Conservation (phyloP, 2,888 invertebrate genomes). For the Caenorhabditis doughertyi region DNA sequence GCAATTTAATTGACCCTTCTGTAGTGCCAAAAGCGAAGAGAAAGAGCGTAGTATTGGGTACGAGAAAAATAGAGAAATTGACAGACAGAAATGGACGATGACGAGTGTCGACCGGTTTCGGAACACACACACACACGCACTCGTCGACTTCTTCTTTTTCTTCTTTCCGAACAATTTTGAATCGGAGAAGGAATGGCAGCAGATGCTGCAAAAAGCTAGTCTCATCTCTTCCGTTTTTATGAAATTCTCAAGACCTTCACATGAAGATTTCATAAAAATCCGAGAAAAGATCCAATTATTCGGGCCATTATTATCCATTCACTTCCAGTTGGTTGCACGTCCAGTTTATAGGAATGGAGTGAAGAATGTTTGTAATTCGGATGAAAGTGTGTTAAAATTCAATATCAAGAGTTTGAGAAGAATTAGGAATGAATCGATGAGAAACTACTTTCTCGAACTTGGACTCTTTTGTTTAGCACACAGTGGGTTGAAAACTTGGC, state of each 20-base stretch:
- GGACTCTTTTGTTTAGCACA: background rate
- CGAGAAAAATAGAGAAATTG: constrained; percentile 19
- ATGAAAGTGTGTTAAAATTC: background rate
- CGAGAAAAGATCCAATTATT: constrained; percentile 42
- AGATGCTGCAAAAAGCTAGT: constrained; percentile 25
- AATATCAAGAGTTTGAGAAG: background rate
- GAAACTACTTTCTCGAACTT: background rate
- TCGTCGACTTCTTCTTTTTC: constrained; percentile 1
- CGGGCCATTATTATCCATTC: constrained; percentile 28
- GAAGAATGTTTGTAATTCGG: constrained; percentile 11
- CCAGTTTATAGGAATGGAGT: constrained; percentile 19
- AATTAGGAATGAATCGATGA: background rate
- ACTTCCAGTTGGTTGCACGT: constrained; percentile 39
- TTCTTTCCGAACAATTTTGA: constrained; percentile 29
- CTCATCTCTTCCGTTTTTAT: constrained; percentile 5
- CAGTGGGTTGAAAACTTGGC: too few species aligned
- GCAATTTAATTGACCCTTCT: constrained; percentile 25
- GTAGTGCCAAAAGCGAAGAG: constrained; percentile 22
- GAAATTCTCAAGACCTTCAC: constrained; percentile 1
- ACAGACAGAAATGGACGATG: constrained; percentile 34
- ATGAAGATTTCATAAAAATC: constrained; percentile 24
- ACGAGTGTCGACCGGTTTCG: constrained; percentile 38
- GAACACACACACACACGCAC: constrained; percentile 16
- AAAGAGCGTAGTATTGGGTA: constrained; percentile 11
- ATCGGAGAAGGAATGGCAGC: constrained; percentile 22